A percentile compares a stretch with the other conserved stretches of the same genome.
phyloP scores from a whole-genome alignment of 2,113 vertebrate species.

The Lichenostomus cassidix region DNA sequence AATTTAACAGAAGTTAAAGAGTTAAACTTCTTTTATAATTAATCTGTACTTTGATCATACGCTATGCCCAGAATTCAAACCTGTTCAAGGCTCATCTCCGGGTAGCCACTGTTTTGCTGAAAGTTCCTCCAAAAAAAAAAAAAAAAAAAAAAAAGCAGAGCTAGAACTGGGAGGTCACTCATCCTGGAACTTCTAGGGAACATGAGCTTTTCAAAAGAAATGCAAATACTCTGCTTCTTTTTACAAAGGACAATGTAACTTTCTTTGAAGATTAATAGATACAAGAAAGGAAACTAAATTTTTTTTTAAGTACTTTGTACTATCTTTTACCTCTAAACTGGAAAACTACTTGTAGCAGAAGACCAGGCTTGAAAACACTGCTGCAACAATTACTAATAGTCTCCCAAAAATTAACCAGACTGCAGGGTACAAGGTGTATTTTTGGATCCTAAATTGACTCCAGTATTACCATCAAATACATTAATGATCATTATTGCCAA shows the following conservation, averaged over 20 bases:
- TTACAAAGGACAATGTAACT: background rate
- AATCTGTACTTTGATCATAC: background rate
- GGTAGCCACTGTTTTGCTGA: background rate
- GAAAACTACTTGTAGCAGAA: background rate
- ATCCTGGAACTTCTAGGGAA: too few relatives aligned
- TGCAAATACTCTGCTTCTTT: background rate
- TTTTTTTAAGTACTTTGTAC: background rate
- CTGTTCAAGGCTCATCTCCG: background rate
- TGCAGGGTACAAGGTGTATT: background rate
- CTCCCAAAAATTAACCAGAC: background rate
- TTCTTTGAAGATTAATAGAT: background rate
- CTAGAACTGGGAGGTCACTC: too few relatives aligned
- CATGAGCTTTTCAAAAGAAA: background rate
- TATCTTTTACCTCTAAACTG: background rate
- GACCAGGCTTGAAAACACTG: background rate
- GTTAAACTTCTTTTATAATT: background rate
- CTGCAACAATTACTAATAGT: background rate
- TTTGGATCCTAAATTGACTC: background rate
- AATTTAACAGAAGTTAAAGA: background rate
- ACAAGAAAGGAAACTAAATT: background rate
- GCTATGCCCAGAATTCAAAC: background rate
- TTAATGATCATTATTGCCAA: background rate
- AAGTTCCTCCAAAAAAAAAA: background rate
- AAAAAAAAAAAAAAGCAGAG: too few relatives aligned
- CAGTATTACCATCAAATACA: background rate